Conservation (phyloP, 2,113 vertebrate genomes). For the Hydrochoerus hydrochaeris region DNA sequence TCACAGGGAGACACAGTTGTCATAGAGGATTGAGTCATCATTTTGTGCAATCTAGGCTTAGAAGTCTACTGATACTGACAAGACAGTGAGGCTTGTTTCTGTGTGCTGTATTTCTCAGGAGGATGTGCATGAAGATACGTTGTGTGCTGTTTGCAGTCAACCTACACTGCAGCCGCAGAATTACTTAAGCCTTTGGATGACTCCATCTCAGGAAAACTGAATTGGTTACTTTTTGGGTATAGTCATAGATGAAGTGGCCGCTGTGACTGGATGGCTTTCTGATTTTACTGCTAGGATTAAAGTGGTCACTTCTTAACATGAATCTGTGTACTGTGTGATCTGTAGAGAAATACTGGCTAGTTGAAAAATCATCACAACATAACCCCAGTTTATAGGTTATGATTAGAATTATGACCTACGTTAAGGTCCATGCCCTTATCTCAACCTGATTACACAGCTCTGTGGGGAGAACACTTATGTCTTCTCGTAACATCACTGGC, state of each 20-base stretch:
- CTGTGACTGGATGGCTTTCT: neutral
- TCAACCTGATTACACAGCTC: neutral
- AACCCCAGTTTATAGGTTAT: neutral
- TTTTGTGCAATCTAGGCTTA: neutral
- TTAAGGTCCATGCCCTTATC: neutral
- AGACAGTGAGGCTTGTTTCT: neutral
- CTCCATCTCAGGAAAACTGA: neutral
- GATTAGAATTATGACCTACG: neutral
- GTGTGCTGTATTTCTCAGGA: neutral
- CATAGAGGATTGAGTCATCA: neutral
- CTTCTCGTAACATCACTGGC: neutral
- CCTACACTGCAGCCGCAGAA: neutral
- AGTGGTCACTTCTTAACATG: neutral
- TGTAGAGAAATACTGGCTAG: neutral
- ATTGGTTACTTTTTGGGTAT: neutral
- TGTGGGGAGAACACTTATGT: neutral
- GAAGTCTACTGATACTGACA: neutral
- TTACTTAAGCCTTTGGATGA: neutral
- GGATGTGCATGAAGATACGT: neutral
- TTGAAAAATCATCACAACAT: neutral
- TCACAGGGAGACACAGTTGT: neutral
- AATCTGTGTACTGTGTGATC: neutral
- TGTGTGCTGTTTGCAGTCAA: neutral
- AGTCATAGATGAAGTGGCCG: neutral
- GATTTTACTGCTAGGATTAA: neutral